These are phyloP conservation scores for Polydrusus pterygomalis DNA, from an alignment of 2,888 invertebrate species.

Conservation along the genomic window DNA sequence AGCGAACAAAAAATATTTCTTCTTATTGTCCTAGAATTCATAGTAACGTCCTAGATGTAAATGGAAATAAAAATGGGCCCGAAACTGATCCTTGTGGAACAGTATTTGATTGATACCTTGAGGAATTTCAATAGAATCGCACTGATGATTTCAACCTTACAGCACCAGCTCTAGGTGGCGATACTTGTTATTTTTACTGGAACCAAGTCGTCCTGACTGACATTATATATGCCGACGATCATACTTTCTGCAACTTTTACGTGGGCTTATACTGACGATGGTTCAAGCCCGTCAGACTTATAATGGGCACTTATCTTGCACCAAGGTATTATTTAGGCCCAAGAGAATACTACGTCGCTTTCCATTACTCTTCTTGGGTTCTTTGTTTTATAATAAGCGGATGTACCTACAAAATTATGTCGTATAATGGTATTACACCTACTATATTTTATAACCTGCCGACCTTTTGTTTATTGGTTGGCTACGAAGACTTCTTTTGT, in stretches of 20 bases:
- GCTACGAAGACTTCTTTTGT: too few relatives aligned
- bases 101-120: too few relatives aligned
- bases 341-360: not conserved
- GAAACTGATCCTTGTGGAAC: too few relatives aligned
- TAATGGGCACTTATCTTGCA: conserved; percentile 14
- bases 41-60: too few relatives aligned
- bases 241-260: conserved; percentile 31
- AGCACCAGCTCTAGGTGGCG: too few relatives aligned
- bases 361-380: conserved; percentile 10
- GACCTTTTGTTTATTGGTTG: conserved; percentile 9
- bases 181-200: too few relatives aligned
- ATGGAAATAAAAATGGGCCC: too few relatives aligned
- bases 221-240: not conserved
- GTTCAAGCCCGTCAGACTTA: conserved; percentile 24
- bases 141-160: too few relatives aligned
- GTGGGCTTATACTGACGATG: conserved; percentile 33
- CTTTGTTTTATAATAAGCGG: conserved; percentile 43
- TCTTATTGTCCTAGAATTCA: too few relatives aligned
- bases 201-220: too few relatives aligned
- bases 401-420: conserved; percentile 25
- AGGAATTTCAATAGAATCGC: too few relatives aligned
- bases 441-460: conserved; percentile 26
- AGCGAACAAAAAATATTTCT: too few relatives aligned
- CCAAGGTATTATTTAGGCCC: conserved; percentile 37
- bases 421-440: conserved; percentile 34